These are phyloP conservation scores for Polymixis lichenea DNA, from an alignment of 2,888 invertebrate species.

Conservation along the genomic window DNA sequence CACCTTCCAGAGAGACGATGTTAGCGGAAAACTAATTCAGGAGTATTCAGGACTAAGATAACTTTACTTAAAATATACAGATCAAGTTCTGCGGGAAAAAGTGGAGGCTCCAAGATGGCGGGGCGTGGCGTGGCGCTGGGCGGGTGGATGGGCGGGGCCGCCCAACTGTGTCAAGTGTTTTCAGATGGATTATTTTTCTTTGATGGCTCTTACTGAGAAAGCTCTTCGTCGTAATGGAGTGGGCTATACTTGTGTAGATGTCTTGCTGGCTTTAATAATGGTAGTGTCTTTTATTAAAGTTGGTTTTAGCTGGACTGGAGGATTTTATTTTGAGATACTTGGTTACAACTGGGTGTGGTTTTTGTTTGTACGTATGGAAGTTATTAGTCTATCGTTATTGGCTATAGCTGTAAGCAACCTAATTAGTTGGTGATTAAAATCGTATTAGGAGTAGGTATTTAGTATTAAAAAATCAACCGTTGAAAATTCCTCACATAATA, in stretches of 20 bases:
- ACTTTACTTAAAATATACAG: constrained; percentile 74
- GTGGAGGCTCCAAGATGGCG: constrained; percentile 67
- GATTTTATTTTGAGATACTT: constrained; percentile 37
- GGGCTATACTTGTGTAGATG: constrained; percentile 62
- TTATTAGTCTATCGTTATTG: not conserved
- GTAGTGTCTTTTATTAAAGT: constrained; percentile 64
- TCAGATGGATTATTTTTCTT: constrained; percentile 73
- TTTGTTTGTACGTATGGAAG: not conserved
- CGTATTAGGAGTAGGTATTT: not conserved
- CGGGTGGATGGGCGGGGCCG: constrained; percentile 78
- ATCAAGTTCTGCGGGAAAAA: constrained; percentile 56
- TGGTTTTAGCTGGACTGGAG: constrained; percentile 59
- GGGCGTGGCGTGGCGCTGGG: constrained; percentile 74
- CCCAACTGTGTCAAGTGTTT: constrained; percentile 81
- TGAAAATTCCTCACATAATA: not conserved
- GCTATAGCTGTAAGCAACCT: not conserved
- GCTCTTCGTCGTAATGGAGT: constrained; percentile 70
- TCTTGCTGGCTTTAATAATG: constrained; percentile 58
- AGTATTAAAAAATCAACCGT: not conserved
- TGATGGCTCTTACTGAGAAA: constrained; percentile 72
- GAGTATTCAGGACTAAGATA: constrained; percentile 68
- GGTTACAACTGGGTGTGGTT: constrained; percentile 15
- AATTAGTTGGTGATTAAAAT: not conserved
- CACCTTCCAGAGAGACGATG: constrained; percentile 56
- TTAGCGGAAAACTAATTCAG: constrained; percentile 69